A percentile compares a stretch with the other conserved stretches of the same genome.
Evolutionary conservation across 2,888 invertebrate species (phyloP).

Genomic region (Campoplex nolae): DNA sequence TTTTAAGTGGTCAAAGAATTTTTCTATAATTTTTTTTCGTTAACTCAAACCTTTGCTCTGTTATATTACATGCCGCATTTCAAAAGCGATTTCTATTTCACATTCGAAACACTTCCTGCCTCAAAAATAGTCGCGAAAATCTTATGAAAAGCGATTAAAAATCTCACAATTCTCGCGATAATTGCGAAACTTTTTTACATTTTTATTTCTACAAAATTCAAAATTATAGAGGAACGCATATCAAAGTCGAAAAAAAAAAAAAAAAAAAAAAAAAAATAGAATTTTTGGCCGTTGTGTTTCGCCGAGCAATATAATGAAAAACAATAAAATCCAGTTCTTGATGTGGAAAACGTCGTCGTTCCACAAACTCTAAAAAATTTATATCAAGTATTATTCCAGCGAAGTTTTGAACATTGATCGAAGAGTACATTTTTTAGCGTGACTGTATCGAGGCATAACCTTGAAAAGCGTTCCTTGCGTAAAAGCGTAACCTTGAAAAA

Average conservation of each 20-base stretch:
- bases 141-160: neutral
- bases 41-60: neutral
- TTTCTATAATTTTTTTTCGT: neutral
- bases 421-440: no score
- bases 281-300: no score
- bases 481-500: neutral
- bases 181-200: neutral
- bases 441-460: no score
- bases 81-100: neutral
- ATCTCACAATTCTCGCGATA: neutral
- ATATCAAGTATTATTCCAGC: no score
- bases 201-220: neutral
- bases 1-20: neutral
- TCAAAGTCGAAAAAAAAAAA: no score
- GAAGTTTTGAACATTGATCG: no score
- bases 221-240: neutral
- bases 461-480: no score
- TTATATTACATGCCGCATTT: neutral
- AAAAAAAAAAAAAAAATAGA: no score
- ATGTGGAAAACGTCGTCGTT: neutral
- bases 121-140: neutral
- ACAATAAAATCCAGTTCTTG: no score
- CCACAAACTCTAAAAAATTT: neutral
- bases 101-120: neutral
- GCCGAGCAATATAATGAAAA: no score